Percentiles rank a stretch among this genome's conserved stretches.
phyloP scores from a whole-genome alignment of 2,888 invertebrate genomes.

The Cryptocephalus primarius region DNA sequence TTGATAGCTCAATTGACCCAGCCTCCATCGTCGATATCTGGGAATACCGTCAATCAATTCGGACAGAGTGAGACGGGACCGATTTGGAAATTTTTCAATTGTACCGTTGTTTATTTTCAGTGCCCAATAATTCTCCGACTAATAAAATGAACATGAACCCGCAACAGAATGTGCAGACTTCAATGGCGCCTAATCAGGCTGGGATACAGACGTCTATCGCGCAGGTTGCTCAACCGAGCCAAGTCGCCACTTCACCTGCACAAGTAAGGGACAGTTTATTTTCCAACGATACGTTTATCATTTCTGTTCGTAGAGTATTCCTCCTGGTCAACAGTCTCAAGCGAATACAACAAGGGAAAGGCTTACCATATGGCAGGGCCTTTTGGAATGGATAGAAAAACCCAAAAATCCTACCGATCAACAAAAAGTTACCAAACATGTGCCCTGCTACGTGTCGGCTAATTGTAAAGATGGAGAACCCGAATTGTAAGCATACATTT shows the following conservation, averaged over 20 bases:
- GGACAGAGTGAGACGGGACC: slow-evolving; percentile 32
- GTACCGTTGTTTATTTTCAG: slow-evolving; percentile 11
- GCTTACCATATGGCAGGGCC: slow-evolving; percentile 52
- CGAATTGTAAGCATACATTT: slow-evolving; percentile 54
- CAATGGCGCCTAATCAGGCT: slow-evolving; percentile 27
- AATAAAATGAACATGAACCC: slow-evolving; percentile 20
- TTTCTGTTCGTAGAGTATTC: slow-evolving; percentile 14
- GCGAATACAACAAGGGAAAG: slow-evolving; percentile 40
- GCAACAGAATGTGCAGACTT: slow-evolving; percentile 31
- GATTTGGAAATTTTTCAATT: background rate
- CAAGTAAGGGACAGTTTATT: slow-evolving; percentile 19
- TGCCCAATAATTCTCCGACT: slow-evolving; percentile 24
- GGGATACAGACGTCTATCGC: slow-evolving; percentile 25
- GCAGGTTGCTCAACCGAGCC: slow-evolving; percentile 26
- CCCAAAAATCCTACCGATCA: slow-evolving; percentile 65
- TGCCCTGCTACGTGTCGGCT: slow-evolving; percentile 67
- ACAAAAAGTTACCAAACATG: slow-evolving; percentile 61
- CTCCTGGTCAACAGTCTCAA: slow-evolving; percentile 30
- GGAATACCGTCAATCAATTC: slow-evolving; percentile 37
- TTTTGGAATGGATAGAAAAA: slow-evolving; percentile 90
- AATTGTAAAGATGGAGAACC: slow-evolving; percentile 74
- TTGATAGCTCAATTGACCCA: slow-evolving; percentile 48
- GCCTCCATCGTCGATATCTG: slow-evolving; percentile 42
- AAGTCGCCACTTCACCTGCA: slow-evolving; percentile 28
- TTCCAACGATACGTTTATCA: background rate